Evolutionary conservation across 2,797 vertebrate genomes (phyloP).

Genomic region (Falco concolor): DNA sequence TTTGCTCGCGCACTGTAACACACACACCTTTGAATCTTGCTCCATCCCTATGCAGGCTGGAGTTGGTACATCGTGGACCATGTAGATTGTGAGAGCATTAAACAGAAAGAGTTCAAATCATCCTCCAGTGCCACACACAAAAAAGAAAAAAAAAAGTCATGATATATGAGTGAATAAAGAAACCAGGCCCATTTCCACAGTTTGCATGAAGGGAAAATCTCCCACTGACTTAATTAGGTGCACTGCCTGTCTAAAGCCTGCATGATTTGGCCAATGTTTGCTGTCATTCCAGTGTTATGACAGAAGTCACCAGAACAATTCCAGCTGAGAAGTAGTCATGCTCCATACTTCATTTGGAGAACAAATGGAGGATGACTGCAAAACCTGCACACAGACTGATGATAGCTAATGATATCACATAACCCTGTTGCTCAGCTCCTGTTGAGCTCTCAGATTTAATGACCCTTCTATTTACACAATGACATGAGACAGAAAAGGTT

Average conservation of each 20-base stretch:
- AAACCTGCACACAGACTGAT: not conserved
- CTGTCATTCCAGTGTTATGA: slow-evolving; percentile 32
- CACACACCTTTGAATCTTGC: not conserved
- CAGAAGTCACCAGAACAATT: not conserved
- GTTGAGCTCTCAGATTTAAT: not conserved
- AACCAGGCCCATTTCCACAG: not conserved
- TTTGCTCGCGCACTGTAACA: not conserved
- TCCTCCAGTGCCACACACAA: not conserved
- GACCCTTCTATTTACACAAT: not conserved
- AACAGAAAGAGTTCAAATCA: not conserved
- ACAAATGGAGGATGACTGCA: not conserved
- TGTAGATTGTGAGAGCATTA: not conserved
- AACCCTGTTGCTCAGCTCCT: not conserved
- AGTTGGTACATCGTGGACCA: not conserved
- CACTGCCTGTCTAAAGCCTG: slow-evolving; percentile 9
- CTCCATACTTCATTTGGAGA: not conserved
- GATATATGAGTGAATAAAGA: not conserved
- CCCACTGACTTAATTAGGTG: slow-evolving; percentile 17
- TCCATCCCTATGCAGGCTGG: not conserved
- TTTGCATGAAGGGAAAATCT: not conserved
- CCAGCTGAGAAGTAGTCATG: not conserved
- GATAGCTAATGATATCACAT: not conserved
- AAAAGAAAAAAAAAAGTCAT: not conserved
- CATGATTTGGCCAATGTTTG: slow-evolving; percentile 45
- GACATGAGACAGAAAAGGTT: not conserved